phyloP scores from a whole-genome alignment of 2,797 vertebrate genomes.

The Megalops cyprinoides region DNA sequence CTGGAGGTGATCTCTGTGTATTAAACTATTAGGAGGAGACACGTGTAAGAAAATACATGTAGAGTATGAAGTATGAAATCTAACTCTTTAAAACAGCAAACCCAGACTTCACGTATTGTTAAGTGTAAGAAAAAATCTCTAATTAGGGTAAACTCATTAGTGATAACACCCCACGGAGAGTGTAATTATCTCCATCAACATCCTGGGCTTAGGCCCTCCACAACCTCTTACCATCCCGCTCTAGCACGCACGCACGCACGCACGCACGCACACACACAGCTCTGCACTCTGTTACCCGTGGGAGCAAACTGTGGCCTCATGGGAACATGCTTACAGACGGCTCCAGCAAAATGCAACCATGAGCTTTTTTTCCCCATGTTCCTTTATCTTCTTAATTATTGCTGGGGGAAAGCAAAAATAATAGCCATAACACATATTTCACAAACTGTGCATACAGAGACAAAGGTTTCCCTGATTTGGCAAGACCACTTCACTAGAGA shows the following conservation, averaged over 20 bases:
- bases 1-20: no score
- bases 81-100: not conserved
- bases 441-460: not conserved
- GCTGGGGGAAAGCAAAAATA: constrained; percentile 1
- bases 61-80: not conserved
- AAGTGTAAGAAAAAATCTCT: constrained; percentile 24
- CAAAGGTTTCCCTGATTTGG: not conserved
- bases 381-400: constrained; percentile 17
- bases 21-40: not conserved
- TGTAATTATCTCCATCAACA: constrained; percentile 52
- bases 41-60: not conserved
- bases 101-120: not conserved
- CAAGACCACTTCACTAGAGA: no score
- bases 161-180: constrained; percentile 47
- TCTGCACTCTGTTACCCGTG: constrained; percentile 33
- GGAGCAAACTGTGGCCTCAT: constrained; percentile 50
- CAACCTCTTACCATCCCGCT: constrained; percentile 16
- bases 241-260: constrained; percentile 20
- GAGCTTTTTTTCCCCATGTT: not conserved
- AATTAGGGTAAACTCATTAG: constrained; percentile 63
- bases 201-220: constrained; percentile 38
- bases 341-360: not conserved
- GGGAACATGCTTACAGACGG: constrained; percentile 43
- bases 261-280: constrained; percentile 18
- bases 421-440: not conserved